These are phyloP conservation scores for Sylvia borin DNA, from an alignment of 2,797 vertebrate genomes.

Conservation along the genomic window DNA sequence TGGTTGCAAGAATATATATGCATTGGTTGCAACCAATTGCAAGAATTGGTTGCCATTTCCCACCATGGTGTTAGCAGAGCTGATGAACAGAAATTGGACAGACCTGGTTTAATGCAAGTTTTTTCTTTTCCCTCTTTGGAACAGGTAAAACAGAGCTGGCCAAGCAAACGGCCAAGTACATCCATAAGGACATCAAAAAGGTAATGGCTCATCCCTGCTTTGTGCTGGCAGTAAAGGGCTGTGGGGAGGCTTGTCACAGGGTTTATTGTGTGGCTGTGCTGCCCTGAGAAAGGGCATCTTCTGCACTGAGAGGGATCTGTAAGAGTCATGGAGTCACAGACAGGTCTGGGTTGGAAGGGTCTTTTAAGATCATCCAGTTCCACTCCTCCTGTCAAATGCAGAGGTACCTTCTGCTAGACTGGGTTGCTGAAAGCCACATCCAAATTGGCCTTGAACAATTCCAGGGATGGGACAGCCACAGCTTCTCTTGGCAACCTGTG, in stretches of 20 bases:
- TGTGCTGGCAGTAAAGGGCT: background rate
- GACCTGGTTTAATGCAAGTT: background rate
- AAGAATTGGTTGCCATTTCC: too few species aligned
- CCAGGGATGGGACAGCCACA: background rate
- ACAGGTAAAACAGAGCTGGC: slow-evolving; percentile 96
- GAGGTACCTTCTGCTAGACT: background rate
- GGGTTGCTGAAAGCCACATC: background rate
- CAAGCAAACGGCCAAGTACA: slow-evolving; percentile 95
- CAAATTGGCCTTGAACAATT: background rate
- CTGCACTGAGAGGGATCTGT: background rate
- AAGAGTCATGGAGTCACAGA: background rate
- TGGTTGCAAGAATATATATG: background rate
- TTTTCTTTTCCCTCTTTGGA: background rate
- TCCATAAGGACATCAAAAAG: slow-evolving; percentile 97
- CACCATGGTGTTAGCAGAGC: background rate
- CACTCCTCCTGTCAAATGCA: background rate
- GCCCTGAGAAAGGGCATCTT: background rate
- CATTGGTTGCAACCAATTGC: too few species aligned
- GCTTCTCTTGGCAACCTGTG: background rate
- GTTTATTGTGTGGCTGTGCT: background rate
- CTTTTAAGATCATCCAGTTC: background rate
- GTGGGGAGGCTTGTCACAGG: fast-evolving
- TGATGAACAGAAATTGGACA: background rate
- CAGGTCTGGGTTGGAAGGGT: background rate
- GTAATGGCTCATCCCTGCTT: slow-evolving; percentile 64